Base-by-base conservation (phyloP, 92 coral and sea anemone species). In the Metridium senile region DNA sequence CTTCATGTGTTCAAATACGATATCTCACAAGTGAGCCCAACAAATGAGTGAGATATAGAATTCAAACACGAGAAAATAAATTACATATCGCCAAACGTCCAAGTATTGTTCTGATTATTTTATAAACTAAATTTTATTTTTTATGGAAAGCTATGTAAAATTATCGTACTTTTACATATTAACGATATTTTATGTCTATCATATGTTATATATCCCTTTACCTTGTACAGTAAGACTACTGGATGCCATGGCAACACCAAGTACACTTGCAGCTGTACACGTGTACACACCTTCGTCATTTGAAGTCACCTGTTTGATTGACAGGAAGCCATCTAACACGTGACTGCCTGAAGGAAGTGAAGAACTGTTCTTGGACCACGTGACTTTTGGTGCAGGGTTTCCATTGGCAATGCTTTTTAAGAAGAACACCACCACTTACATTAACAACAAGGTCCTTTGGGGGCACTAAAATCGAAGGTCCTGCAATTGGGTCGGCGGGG, bases 171-270 rank as follows among this genome's bases (percentile, higher is more conserved):
- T n/a, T 7, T 19, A 8, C 49, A 4, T 39, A 4, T 6, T 6
- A 4, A 39, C 49, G 49, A 13, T 39, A 13, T 13, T 4, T 39
- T 39, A 13, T 13, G 11, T 30, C 3, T 13, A 43, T 26, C 1
- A n/a, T n/a, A n/a, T n/a, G 11, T 31, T 63, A 9, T 23, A 61
- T 2, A 61, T 61, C 65, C 70, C 63, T 62, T 64, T 7, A 88
- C 93, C 89, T 81, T 84, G 93, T 30, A 88, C 87, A 6, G 75
- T 63, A 58, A 88, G 73, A 18, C 43, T 3, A 56, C 88, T 66
- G 18, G 81, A 46, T 74, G 90, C 74, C 20, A 20, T 27, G 56
- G 73, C 75, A 21, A 54, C 34, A 33, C 93, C 93, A n/a, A 89
- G 77, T 30, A 77, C 77, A 56, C 81, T 89, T 71, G 26, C 74